These are phyloP conservation scores for Synanthedon formicaeformis DNA, from an alignment of 2,888 invertebrate genomes.

Conservation along the genomic window DNA sequence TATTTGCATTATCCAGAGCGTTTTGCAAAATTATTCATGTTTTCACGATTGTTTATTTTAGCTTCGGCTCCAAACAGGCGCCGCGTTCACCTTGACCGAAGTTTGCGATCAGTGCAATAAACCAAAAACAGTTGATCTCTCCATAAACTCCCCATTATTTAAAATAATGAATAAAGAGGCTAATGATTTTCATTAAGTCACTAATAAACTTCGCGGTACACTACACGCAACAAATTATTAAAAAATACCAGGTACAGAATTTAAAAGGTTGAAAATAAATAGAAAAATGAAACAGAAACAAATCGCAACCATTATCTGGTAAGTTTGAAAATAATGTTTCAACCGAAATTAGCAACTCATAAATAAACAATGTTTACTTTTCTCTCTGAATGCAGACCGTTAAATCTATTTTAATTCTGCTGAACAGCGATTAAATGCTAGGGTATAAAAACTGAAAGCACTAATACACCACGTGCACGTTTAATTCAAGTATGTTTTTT, in stretches of 20 bases:
- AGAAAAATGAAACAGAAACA: no score
- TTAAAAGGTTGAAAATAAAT: no score
- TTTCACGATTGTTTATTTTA: conserved; percentile 39
- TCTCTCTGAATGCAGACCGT: conserved; percentile 20
- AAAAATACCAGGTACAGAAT: no score
- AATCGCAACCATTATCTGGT: no score
- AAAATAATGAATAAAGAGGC: no score
- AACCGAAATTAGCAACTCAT: not conserved
- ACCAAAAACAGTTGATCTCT: conserved; percentile 39
- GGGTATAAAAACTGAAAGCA: no score
- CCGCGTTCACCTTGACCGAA: conserved; percentile 52
- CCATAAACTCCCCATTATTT: conserved; percentile 12
- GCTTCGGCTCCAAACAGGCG: conserved; percentile 34
- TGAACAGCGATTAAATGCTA: no score
- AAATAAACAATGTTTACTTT: conserved; percentile 19
- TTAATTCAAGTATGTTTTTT: no score
- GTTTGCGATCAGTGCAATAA: conserved; percentile 30
- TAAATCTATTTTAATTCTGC: conserved; percentile 31
- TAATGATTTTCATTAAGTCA: no score
- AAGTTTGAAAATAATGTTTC: not conserved
- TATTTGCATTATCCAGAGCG: conserved; percentile 24
- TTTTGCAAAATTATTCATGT: conserved; percentile 28
- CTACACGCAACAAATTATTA: no score
- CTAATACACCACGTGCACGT: no score
- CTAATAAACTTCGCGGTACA: no score